Conservation (phyloP, 2,888 invertebrate genomes). For the Hymenopus coronatus region DNA sequence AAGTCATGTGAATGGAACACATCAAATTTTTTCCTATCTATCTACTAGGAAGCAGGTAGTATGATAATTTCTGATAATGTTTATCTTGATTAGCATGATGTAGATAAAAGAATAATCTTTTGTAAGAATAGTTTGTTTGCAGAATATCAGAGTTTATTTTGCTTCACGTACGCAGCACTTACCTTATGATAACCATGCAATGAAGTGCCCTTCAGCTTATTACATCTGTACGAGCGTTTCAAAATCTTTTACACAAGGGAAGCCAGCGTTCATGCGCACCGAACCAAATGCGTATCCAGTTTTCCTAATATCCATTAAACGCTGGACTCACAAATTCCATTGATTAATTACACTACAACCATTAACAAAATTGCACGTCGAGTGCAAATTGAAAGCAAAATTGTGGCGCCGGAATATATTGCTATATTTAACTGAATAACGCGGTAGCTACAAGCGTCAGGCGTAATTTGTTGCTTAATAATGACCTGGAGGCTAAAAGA, state of each 20-base stretch:
- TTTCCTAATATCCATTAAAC: neutral
- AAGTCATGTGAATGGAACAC: too few species aligned
- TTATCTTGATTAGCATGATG: too few species aligned
- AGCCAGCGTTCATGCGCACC: neutral
- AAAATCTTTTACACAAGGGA: neutral
- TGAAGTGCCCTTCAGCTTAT: neutral
- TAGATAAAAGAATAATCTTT: too few species aligned
- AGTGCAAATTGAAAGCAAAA: neutral
- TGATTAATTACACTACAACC: neutral
- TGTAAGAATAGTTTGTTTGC: too few species aligned
- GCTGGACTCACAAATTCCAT: neutral
- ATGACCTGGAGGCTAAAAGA: neutral
- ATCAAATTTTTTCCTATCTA: too few species aligned
- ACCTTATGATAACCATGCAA: neutral
- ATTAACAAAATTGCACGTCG: neutral
- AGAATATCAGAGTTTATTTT: too few species aligned
- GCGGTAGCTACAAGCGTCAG: neutral
- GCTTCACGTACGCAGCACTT: too few species aligned
- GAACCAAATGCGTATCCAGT: neutral
- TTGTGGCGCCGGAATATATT: neutral
- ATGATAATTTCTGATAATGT: too few species aligned
- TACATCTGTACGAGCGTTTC: neutral
- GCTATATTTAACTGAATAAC: neutral
- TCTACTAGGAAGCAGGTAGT: too few species aligned
- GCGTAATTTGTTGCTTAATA: neutral